A percentile compares a stretch with the other conserved stretches of the same genome.
phyloP scores from a whole-genome alignment of 2,113 vertebrate genomes.

The Probosciger aterrimus region DNA sequence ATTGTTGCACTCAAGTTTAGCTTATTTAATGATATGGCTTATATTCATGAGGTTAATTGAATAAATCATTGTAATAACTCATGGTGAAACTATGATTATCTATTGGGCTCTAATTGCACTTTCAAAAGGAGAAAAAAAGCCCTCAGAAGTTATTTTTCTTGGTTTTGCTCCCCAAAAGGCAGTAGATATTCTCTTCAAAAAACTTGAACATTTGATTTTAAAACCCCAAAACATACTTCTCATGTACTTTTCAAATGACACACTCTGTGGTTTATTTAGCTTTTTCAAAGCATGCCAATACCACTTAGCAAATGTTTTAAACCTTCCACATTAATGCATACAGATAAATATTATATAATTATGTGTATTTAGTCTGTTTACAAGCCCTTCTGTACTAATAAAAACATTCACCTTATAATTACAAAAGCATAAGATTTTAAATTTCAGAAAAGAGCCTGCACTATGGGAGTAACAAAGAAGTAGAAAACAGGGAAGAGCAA shows the following conservation, averaged over 20 bases:
- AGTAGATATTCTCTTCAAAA: not conserved
- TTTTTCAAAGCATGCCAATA: not conserved
- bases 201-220: not conserved
- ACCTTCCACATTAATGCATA: not conserved
- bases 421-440: not conserved
- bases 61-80: slow-evolving; percentile 75
- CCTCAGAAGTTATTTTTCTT: slow-evolving; percentile 47
- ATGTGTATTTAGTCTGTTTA: not conserved
- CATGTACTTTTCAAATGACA: not conserved
- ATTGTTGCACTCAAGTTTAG: slow-evolving; percentile 75
- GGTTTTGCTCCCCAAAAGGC: slow-evolving; percentile 28
- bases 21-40: slow-evolving; percentile 72
- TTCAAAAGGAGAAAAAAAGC: slow-evolving; percentile 20
- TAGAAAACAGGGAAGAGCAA: not conserved
- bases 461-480: not conserved
- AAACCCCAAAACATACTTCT: not conserved
- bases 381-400: not conserved
- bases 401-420: not conserved
- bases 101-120: slow-evolving; percentile 65
- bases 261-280: not conserved
- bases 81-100: slow-evolving; percentile 70
- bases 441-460: not conserved
- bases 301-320: not conserved
- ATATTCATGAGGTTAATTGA: slow-evolving; percentile 77
- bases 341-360: not conserved